phyloP scores from a whole-genome alignment of 2,113 vertebrate genomes.

The Hemicordylus capensis region DNA sequence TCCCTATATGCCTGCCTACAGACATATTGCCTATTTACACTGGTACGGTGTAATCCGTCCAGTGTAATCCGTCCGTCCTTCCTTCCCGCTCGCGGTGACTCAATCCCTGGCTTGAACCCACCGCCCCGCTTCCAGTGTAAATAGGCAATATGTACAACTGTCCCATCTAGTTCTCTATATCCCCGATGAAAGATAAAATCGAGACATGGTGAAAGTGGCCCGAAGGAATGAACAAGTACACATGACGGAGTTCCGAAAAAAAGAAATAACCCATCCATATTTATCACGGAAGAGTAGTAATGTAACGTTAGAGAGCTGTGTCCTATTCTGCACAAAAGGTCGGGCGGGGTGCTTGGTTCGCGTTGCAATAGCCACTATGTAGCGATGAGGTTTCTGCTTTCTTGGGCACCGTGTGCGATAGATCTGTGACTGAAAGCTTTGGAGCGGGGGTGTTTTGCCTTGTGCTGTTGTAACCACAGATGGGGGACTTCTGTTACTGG shows the following conservation, averaged over 20 bases:
- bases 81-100: not conserved
- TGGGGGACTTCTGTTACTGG: too few species aligned
- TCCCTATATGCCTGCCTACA: too few species aligned
- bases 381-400: not conserved
- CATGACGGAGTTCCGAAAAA: not conserved
- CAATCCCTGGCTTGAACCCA: not conserved
- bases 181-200: not conserved
- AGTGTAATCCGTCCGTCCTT: too few species aligned
- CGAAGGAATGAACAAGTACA: too few species aligned
- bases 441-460: too few species aligned
- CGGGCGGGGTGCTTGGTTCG: too few species aligned
- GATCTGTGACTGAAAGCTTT: not conserved
- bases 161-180: not conserved
- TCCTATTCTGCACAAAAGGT: not conserved
- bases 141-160: too few species aligned
- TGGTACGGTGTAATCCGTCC: too few species aligned
- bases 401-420: not conserved
- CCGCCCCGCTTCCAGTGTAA: not conserved
- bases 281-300: not conserved
- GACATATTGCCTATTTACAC: too few species aligned
- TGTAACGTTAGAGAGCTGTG: not conserved
- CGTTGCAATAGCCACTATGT: not conserved
- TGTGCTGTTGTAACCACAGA: too few species aligned
- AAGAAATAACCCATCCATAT: not conserved
- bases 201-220: not conserved